A percentile compares a stretch with the other conserved stretches of the same genome.
Conservation (phyloP, 2,797 vertebrate species). For the Brachymystax lenok region DNA sequence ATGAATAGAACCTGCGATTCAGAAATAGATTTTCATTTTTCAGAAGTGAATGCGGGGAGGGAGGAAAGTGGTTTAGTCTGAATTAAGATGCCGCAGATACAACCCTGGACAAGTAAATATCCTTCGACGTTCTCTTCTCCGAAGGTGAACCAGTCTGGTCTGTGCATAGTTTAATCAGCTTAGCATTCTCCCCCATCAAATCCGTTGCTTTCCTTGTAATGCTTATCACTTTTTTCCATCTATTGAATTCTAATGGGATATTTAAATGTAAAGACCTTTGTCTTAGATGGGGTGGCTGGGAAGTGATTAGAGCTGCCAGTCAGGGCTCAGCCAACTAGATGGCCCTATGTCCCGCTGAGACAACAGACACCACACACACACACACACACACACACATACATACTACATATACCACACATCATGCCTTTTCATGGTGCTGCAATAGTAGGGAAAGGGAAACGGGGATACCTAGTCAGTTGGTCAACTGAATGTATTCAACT, state of each 20-base stretch:
- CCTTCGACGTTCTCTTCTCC: slow-evolving; percentile 58
- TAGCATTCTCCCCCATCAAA: slow-evolving; percentile 67
- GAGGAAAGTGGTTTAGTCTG: slow-evolving; percentile 48
- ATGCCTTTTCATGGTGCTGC: slow-evolving; percentile 32
- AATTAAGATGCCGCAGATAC: slow-evolving; percentile 60
- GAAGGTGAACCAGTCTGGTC: slow-evolving; percentile 50
- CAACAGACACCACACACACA: neutral
- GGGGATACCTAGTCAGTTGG: too few species aligned
- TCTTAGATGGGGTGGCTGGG: slow-evolving; percentile 38
- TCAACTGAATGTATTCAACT: too few species aligned
- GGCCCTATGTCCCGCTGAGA: slow-evolving; percentile 39
- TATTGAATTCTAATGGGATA: slow-evolving; percentile 68
- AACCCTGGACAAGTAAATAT: slow-evolving; percentile 59
- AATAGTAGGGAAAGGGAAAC: too few species aligned
- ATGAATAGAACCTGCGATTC: neutral
- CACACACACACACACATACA: neutral
- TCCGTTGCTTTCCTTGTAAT: slow-evolving; percentile 61
- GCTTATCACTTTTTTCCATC: slow-evolving; percentile 56
- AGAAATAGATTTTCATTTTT: slow-evolving; percentile 9
- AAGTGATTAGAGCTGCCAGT: slow-evolving; percentile 38
- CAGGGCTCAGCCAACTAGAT: slow-evolving; percentile 18
- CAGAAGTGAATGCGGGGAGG: neutral
- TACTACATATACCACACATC: neutral
- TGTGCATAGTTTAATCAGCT: slow-evolving; percentile 72
- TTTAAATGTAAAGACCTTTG: slow-evolving; percentile 46